Percentiles rank a stretch among this genome's conserved stretches.
Conservation (phyloP, 1,140 invertebrate species). For the Rhyzopertha dominica region DNA sequence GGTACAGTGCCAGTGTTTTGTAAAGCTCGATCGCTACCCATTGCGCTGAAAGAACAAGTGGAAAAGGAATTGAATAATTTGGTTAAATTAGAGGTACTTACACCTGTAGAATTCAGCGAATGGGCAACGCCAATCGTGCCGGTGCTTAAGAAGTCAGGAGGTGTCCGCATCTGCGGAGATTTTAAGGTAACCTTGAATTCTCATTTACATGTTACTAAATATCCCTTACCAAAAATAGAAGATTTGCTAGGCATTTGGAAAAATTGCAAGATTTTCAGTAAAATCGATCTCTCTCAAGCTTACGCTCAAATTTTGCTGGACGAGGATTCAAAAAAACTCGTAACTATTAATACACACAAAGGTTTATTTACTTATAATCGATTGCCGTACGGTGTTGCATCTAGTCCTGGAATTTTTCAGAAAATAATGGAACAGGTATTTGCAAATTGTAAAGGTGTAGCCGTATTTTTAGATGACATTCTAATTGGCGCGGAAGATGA, state of each 20-base stretch:
- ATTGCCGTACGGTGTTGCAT: conserved; percentile 36
- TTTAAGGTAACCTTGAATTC: conserved; percentile 2
- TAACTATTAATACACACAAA: conserved; percentile 42
- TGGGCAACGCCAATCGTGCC: no score
- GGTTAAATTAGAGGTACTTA: no score
- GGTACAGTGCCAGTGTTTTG: no score
- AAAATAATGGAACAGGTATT: conserved; percentile 34
- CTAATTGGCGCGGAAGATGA: conserved; percentile 27
- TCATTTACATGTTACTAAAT: background rate
- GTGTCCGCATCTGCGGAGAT: background rate
- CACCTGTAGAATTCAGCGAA: no score
- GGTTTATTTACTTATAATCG: conserved; percentile 38
- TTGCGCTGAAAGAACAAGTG: no score
- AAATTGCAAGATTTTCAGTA: background rate
- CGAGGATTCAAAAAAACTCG: conserved; percentile 30
- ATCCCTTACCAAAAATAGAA: background rate
- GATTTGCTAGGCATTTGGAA: background rate
- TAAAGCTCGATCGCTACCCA: no score
- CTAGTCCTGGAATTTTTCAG: conserved; percentile 39
- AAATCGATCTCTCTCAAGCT: conserved; percentile 1
- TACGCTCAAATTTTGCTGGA: conserved; percentile 17
- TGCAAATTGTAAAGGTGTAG: conserved; percentile 21
- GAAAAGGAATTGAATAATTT: no score
- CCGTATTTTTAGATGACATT: conserved; percentile 41
- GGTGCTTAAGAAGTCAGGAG: no score